Evolutionary conservation across 1,140 invertebrate species (phyloP).

Genomic region (Manduca sexta): DNA sequence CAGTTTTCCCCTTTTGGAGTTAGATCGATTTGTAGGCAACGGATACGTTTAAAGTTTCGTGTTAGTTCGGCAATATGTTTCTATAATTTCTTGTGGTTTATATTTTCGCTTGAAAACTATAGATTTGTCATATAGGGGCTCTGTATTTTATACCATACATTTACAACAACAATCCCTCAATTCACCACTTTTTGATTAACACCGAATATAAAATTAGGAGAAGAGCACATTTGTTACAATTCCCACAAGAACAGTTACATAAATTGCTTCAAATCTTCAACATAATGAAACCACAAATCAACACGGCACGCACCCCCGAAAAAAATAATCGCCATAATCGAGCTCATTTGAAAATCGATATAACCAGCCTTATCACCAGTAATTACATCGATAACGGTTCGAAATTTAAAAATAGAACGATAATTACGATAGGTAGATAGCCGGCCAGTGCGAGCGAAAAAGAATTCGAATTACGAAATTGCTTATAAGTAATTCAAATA

Average conservation of each 20-base stretch:
- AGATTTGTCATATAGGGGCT: no score
- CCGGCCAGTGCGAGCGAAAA: not conserved
- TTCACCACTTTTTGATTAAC: no score
- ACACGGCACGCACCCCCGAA: conserved; percentile 21
- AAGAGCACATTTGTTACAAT: conserved; percentile 18
- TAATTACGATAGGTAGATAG: no score
- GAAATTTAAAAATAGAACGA: not conserved
- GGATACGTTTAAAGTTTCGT: conserved; percentile 22
- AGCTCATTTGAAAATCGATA: not conserved
- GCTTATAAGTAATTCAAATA: conserved; percentile 70
- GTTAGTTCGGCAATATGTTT: conserved; percentile 7
- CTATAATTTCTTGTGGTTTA: not conserved
- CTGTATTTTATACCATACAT: no score
- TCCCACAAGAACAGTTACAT: conserved; percentile 40
- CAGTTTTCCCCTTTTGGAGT: conserved; percentile 30
- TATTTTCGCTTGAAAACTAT: not conserved
- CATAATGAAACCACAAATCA: conserved; percentile 27
- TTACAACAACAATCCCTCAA: no score
- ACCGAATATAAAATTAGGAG: no score
- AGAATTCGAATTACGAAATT: conserved; percentile 52
- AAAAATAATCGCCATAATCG: not conserved
- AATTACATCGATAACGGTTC: conserved; percentile 23
- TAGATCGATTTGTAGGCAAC: conserved; percentile 29
- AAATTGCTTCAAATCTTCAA: conserved; percentile 40
- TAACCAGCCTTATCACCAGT: conserved; percentile 8